Percentiles rank a stretch among this genome's conserved stretches.
Evolutionary conservation across 2,888 invertebrate species (phyloP).

Genomic region (Scaptomyza flava): DNA sequence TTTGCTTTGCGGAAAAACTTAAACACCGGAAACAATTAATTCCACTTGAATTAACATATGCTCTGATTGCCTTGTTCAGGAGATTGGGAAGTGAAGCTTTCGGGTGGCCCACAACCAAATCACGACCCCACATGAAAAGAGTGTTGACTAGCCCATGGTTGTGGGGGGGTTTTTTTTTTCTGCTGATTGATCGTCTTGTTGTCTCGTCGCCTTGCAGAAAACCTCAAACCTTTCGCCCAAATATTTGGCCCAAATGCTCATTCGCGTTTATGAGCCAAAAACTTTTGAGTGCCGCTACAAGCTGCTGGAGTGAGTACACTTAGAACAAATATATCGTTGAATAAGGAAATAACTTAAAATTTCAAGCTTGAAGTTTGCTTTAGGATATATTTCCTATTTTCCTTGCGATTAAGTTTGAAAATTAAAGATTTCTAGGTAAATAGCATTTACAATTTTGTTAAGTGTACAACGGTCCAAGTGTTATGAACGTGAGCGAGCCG

Average conservation of each 20-base stretch:
- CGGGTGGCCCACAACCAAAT: slow-evolving; percentile 48
- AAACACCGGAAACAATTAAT: slow-evolving; percentile 84
- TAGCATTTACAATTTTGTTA: background rate
- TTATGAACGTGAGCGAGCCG: slow-evolving; percentile 23
- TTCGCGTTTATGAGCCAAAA: slow-evolving; percentile 67
- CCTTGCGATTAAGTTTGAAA: background rate
- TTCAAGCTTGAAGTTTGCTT: too few species aligned
- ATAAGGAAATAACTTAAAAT: too few species aligned
- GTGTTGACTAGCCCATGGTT: slow-evolving; percentile 62
- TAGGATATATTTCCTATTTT: too few species aligned
- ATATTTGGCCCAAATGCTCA: slow-evolving; percentile 35
- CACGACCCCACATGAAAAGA: slow-evolving; percentile 44
- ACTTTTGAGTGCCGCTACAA: slow-evolving; percentile 42
- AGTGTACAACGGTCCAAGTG: slow-evolving; percentile 9
- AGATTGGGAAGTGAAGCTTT: slow-evolving; percentile 1
- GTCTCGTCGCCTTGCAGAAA: slow-evolving; percentile 14
- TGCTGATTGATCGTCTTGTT: slow-evolving; percentile 65
- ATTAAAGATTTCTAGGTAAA: background rate
- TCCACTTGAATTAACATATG: slow-evolving; percentile 84
- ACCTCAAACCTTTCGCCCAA: slow-evolving; percentile 22
- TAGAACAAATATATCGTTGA: background rate
- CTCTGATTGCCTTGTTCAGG: slow-evolving; percentile 56
- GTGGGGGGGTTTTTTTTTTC: slow-evolving; percentile 9
- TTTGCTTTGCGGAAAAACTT: slow-evolving; percentile 82
- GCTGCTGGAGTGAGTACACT: background rate